phyloP scores from a whole-genome alignment of 2,113 vertebrate genomes.

The Lucifuga dentata region DNA sequence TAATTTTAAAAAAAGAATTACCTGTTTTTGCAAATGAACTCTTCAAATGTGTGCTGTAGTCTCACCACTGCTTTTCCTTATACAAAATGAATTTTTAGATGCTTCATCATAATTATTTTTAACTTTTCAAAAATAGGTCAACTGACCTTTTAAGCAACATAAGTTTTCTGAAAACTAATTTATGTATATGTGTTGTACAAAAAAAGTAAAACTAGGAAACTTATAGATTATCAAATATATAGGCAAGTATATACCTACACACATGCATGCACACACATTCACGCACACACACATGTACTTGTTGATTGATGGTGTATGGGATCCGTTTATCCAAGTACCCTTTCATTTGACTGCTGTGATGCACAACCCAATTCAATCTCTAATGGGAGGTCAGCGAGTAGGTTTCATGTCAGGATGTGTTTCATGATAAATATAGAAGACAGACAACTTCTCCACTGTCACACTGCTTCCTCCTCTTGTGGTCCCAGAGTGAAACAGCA shows the following conservation, averaged over 20 bases:
- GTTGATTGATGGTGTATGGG: constrained; percentile 49
- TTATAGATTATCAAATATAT: background rate
- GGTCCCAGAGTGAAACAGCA: constrained; percentile 72
- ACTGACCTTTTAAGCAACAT: too few species aligned
- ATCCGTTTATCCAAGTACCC: constrained; percentile 50
- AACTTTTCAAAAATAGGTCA: too few species aligned
- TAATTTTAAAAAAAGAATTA: too few species aligned
- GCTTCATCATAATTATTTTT: too few species aligned
- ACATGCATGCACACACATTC: constrained; percentile 27
- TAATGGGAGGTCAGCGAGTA: constrained; percentile 56
- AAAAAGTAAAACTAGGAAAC: background rate
- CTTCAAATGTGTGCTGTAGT: too few species aligned
- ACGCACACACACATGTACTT: constrained; percentile 36
- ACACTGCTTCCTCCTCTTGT: constrained; percentile 62
- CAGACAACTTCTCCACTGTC: constrained; percentile 67
- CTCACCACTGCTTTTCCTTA: too few species aligned
- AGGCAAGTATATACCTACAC: constrained; percentile 1
- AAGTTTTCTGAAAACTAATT: too few species aligned
- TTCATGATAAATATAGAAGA: constrained; percentile 74
- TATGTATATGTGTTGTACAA: too few species aligned
- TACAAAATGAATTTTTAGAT: too few species aligned
- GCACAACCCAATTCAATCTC: constrained; percentile 56
- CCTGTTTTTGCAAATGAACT: too few species aligned
- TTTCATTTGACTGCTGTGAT: constrained; percentile 43
- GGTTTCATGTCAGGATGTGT: constrained; percentile 50